Base-by-base conservation (phyloP, 2,888 invertebrate genomes). In the Chorisops tibialis region DNA sequence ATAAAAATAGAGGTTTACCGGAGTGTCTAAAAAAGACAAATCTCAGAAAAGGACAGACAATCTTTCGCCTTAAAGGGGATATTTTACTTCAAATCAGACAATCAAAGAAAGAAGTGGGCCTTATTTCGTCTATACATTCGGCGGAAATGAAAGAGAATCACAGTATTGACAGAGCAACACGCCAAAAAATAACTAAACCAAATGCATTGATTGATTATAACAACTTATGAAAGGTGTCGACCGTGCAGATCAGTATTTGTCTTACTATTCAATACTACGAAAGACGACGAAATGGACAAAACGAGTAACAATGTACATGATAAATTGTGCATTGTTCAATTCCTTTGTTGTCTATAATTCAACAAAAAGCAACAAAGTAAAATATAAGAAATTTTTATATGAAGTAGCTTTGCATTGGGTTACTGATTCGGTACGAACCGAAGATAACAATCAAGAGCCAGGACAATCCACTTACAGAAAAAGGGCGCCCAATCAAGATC, bases 151-250 rank as follows among this genome's bases (percentile, higher is more conserved):
- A 43, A 16, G 2, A 43, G 43, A 43, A 16, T 43, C 43, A 43
- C n/a, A 43, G 1, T 16, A 43, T 43, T 16, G 43, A 43, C 43
- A 43, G 43, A 2, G 14, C 6, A 16, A 43, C 43, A 16, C 11
- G 1, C 11, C 43, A 43, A 43, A 43, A 43, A 7, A 43, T 2
- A n/a, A 43, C 14, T n/a, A 43, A 43, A 16, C 43, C 43, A 43
- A 43, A 43, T 9, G 47, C 47, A 19, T 21, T 47, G 47, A 47
- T 47, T 21, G 47, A 47, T 47, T 47, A 47, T 19, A 47, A 47
- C 47, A 47, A 47, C 21, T 11, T 21, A 19, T 47, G 1, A 47
- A 47, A 47, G 47, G 47, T 21, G 47, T 47, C 18, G 47, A 47
- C 47, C 47, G 47, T 18, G 47, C 47, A 47, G 47, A 1, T n/a